These are phyloP conservation scores for Anoplophora glabripennis DNA, from an alignment of 1,140 invertebrate species.

Conservation along the genomic window DNA sequence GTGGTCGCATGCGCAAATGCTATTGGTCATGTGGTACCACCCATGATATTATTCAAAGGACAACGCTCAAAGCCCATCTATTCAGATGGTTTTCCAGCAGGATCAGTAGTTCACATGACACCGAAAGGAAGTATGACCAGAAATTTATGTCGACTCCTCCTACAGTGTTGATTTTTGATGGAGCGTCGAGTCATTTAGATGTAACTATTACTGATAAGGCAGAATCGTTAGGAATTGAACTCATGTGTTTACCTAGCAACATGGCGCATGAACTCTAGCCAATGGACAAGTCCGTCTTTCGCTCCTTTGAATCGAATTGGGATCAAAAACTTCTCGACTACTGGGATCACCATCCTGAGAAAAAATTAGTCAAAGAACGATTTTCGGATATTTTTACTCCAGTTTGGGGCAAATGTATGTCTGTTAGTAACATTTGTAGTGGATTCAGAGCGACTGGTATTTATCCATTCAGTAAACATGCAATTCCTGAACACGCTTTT, in stretches of 20 bases:
- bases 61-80: constrained; percentile 39
- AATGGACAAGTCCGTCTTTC: constrained; percentile 44
- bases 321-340: constrained; percentile 18
- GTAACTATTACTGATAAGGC: constrained; percentile 36
- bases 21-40: constrained; percentile 39
- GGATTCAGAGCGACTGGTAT: not conserved
- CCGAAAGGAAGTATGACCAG: constrained; percentile 47
- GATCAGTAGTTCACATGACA: constrained; percentile 37
- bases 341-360: constrained; percentile 2
- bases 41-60: constrained; percentile 48
- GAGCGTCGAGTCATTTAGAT: constrained; percentile 44
- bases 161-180: constrained; percentile 47
- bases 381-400: no score
- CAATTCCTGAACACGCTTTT: not conserved
- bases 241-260: constrained; percentile 47
- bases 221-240: constrained; percentile 38
- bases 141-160: constrained; percentile 36
- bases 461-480: no score
- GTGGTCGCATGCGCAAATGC: constrained; percentile 46
- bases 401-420: no score
- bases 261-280: constrained; percentile 49
- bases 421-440: no score
- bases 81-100: constrained; percentile 36
- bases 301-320: constrained; percentile 17
- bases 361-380: no score